Percentiles rank a stretch among this genome's conserved stretches.
Conservation (phyloP, 2,113 vertebrate species). For the Campylorhamphus procurvoides region DNA sequence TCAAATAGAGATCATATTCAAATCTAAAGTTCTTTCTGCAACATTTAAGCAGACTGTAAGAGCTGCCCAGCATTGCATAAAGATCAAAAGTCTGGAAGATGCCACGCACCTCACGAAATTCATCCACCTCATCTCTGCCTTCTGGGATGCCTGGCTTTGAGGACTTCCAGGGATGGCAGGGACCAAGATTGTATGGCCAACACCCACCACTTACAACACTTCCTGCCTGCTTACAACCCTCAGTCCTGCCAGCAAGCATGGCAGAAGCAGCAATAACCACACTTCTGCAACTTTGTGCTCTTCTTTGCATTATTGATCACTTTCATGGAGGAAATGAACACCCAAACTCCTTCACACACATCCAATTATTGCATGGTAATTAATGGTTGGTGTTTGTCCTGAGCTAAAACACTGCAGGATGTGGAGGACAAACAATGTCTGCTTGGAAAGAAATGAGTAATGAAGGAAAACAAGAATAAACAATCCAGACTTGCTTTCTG, state of each 20-base stretch:
- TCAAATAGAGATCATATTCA: too few relatives aligned
- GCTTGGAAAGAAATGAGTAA: neutral
- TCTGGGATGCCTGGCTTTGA: accelerated
- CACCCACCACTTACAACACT: neutral
- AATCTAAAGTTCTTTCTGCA: too few relatives aligned
- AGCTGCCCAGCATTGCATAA: neutral
- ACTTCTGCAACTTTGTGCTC: neutral
- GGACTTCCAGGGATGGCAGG: neutral
- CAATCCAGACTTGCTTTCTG: neutral
- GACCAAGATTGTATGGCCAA: neutral
- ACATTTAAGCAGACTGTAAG: too few relatives aligned
- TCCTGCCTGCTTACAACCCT: neutral
- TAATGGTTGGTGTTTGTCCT: neutral
- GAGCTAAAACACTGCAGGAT: neutral
- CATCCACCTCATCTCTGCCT: neutral
- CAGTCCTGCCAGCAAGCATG: neutral
- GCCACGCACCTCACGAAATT: neutral
- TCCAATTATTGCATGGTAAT: neutral
- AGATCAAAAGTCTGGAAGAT: neutral
- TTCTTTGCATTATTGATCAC: neutral
- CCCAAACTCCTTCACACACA: neutral
- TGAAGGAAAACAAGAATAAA: neutral
- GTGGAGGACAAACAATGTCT: neutral
- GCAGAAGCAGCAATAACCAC: neutral
- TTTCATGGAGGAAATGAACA: neutral